Base-by-base conservation (phyloP, 2,113 vertebrate genomes). In the Polypterus bichir region DNA sequence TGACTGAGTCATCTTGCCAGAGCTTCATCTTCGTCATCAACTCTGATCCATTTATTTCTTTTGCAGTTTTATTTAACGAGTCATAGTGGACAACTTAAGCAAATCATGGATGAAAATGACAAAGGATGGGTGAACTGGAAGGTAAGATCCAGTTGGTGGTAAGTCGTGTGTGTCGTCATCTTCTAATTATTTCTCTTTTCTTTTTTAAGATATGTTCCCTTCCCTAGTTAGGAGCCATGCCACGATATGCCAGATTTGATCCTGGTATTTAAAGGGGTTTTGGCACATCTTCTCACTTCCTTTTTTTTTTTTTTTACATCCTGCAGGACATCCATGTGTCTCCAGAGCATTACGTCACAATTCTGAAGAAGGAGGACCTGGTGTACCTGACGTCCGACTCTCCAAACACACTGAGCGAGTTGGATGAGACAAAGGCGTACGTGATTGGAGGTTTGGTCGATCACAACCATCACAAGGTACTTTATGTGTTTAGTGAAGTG, bases 51-150 rank as follows among this genome's bases (percentile, higher is more conserved):
- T 63, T 49, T 64, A 27, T 44, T 61, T 62, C 27, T 2, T 60
- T 59, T 44, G 0, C 77, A 99, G 96, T 90, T 97, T 74, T 92
- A 90, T 65, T 79, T 99, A 62, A 96, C 94, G 2, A 97, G 94
- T 63, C 88, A 97, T 1, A 91, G 89, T 2, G 95, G 93, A 47
- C 93, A 96, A 71, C 64, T 98, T 76, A 96, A 91, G 69, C 87
- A 86, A 74, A 93, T 89, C 75, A 92, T 99, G 95, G 90, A 98
- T 6, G 92, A 93, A 70, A 93, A 88, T 65, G 93, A 99, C 79
- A 90, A 89, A 87, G 96, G 96, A 74, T 99, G 93, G 93, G 80
- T 97, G 6, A 97, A 98, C 76, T 98, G 96, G 96, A 99, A 97
- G 91, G 96, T 97, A 74, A 74, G 60, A 63, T 27, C 27, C 1